phyloP scores from a whole-genome alignment of 2,888 invertebrate genomes.

The Harpalus rufipes region DNA sequence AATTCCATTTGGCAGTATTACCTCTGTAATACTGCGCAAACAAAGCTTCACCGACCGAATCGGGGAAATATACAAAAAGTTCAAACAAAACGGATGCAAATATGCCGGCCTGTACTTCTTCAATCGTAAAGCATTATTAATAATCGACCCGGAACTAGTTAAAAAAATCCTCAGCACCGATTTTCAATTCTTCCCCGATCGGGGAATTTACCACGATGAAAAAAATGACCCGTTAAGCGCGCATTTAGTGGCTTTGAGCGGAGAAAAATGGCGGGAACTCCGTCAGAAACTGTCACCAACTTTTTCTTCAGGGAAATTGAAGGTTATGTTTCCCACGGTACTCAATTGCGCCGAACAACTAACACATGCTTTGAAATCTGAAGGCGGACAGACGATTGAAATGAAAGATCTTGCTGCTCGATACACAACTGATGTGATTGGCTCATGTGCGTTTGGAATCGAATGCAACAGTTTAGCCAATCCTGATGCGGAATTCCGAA shows the following conservation, averaged over 20 bases:
- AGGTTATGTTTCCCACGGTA: slow-evolving; percentile 82
- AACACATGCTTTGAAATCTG: slow-evolving; percentile 75
- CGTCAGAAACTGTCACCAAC: slow-evolving; percentile 83
- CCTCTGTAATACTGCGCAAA: slow-evolving; percentile 79
- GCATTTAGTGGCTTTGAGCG: slow-evolving; percentile 81
- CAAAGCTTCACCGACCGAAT: slow-evolving; percentile 82
- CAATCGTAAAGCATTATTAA: slow-evolving; percentile 80
- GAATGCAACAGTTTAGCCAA: slow-evolving; percentile 79
- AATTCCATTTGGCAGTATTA: slow-evolving; percentile 84
- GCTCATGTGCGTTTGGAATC: slow-evolving; percentile 80
- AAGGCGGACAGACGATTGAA: slow-evolving; percentile 72
- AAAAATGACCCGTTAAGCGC: slow-evolving; percentile 81
- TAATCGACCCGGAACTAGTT: slow-evolving; percentile 82
- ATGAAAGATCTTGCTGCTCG: slow-evolving; percentile 78
- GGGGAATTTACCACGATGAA: slow-evolving; percentile 82
- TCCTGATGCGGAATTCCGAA: slow-evolving; percentile 77
- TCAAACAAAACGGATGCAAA: slow-evolving; percentile 75
- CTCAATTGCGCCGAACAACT: slow-evolving; percentile 80
- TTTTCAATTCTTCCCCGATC: slow-evolving; percentile 83
- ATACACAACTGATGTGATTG: slow-evolving; percentile 81
- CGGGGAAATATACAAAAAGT: slow-evolving; percentile 80
- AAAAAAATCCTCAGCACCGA: slow-evolving; percentile 82
- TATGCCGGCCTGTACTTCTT: slow-evolving; percentile 79
- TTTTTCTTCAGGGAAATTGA: slow-evolving; percentile 84
- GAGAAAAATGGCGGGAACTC: slow-evolving; percentile 82